Percentiles rank a stretch among this genome's conserved stretches.
Conservation (phyloP, 2,797 vertebrate species). For the Notamacropus eugenii region DNA sequence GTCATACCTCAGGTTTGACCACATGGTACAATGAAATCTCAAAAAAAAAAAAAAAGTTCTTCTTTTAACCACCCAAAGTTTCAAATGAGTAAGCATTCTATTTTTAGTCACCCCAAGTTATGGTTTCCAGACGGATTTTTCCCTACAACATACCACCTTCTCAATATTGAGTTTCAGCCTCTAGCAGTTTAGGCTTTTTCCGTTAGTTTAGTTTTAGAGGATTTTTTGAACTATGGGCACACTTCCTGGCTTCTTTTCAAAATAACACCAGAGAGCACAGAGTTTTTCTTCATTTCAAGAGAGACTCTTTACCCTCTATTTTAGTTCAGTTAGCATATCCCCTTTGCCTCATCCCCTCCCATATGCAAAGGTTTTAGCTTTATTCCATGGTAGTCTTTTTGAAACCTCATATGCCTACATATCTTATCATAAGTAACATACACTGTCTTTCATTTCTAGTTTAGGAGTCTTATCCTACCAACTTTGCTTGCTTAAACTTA, state of each 20-base stretch:
- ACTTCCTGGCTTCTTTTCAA: slow-evolving; percentile 66
- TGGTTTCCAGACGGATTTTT: slow-evolving; percentile 73
- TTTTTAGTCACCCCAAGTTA: slow-evolving; percentile 79
- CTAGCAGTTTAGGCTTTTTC: slow-evolving; percentile 67
- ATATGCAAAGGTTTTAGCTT: not conserved
- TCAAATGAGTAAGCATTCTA: slow-evolving; percentile 75
- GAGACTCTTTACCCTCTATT: not conserved
- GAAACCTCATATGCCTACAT: not conserved
- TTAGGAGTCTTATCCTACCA: not conserved
- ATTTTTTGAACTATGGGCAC: slow-evolving; percentile 64
- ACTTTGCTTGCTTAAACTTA: slow-evolving; percentile 44
- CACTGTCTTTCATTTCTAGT: not conserved
- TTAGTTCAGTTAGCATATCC: not conserved
- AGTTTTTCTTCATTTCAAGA: slow-evolving; percentile 37
- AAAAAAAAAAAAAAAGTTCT: slow-evolving; percentile 59
- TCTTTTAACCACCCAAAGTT: slow-evolving; percentile 58
- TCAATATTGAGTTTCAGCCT: slow-evolving; percentile 71
- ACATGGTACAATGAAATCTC: slow-evolving; percentile 73
- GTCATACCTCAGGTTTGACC: slow-evolving; percentile 75
- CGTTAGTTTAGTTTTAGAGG: slow-evolving; percentile 68
- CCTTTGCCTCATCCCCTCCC: not conserved
- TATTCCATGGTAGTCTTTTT: not conserved
- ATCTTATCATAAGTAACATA: not conserved
- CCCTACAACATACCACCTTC: slow-evolving; percentile 57
- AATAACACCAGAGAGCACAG: slow-evolving; percentile 28